phyloP scores from a whole-genome alignment of 2,113 vertebrate species.

The Emberiza fucata region DNA sequence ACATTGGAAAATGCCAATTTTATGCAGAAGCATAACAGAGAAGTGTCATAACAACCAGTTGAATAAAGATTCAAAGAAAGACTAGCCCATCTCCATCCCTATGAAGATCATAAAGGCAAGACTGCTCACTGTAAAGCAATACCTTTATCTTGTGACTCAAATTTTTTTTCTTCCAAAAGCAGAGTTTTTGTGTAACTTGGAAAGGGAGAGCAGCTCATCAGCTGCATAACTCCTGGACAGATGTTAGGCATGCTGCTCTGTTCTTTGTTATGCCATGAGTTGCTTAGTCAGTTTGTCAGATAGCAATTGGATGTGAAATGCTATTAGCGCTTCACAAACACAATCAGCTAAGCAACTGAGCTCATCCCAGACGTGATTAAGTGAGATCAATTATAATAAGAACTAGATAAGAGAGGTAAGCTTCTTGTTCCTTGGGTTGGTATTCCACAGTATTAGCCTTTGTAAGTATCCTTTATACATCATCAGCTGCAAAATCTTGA shows the following conservation, averaged over 20 bases:
- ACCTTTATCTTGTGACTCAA: not conserved
- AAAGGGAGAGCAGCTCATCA: not conserved
- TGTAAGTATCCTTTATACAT: not conserved
- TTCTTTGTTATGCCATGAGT: not conserved
- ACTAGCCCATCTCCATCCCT: not conserved
- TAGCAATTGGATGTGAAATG: slow-evolving; percentile 7
- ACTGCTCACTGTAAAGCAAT: not conserved
- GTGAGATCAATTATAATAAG: slow-evolving; percentile 39
- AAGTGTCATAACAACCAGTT: not conserved
- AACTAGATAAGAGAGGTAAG: slow-evolving; percentile 29
- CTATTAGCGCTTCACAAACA: slow-evolving; percentile 20
- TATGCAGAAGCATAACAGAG: not conserved
- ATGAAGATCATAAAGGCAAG: not conserved
- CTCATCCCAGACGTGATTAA: slow-evolving; percentile 26
- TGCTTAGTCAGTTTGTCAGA: not conserved
- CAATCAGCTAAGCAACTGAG: slow-evolving; percentile 18
- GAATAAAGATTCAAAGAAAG: not conserved
- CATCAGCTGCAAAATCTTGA: not conserved
- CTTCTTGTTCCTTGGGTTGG: not conserved
- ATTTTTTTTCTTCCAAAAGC: not conserved
- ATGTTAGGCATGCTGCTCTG: not conserved
- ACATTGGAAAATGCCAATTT: not conserved
- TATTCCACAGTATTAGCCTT: not conserved
- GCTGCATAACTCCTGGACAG: not conserved
- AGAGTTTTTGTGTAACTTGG: not conserved